Base-by-base conservation (phyloP, 2,888 invertebrate genomes). In the Eupithecia pulchellata region DNA sequence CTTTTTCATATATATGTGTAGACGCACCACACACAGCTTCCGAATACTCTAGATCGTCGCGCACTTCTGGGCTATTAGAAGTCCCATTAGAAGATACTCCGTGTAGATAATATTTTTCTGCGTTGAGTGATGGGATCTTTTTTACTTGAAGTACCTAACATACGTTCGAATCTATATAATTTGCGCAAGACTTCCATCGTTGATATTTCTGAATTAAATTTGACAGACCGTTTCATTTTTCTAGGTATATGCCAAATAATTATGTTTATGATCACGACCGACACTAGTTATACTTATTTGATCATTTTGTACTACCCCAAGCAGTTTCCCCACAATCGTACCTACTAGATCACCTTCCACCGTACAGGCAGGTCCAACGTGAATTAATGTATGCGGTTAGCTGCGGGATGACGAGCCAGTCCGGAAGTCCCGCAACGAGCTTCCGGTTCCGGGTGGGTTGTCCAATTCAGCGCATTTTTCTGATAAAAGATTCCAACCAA, bases 381-480 rank as follows among this genome's bases (percentile, higher is more conserved):
- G 70, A 68, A 68, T 65, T 61, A 57, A 69, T 64, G 73, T 73
- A 74, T 75, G 77, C 69, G 64, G 73, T 72, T 64, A 64, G 64
- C 69, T 64, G 75, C 66, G 75, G 76, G 76, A 77, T 81, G 81
- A 79, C 79, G 77, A 75, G 78, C 79, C 79, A 78, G 75, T 76
- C 74, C n/a, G n/a, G n/a, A n/a, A n/a, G n/a, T n/a, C n/a, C n/a
- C n/a, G n/a, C n/a, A n/a, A n/a, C n/a, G n/a, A n/a, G n/a, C n/a
- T n/a, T 78, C 77, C n/a, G n/a, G n/a, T n/a, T n/a, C n/a, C 79
- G 77, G 69, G n/a, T 47, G 63, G 73, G 72, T 69, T 76, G 77
- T 62, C 72, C 64, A 68, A 69, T 74, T 71, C 67, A 72, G 42
- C 72, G 63, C 73, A 64, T 71, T 71, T 75, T 68, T 68, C 64